Conservation (phyloP, 2,113 vertebrate species). For the Embiotoca jacksoni region DNA sequence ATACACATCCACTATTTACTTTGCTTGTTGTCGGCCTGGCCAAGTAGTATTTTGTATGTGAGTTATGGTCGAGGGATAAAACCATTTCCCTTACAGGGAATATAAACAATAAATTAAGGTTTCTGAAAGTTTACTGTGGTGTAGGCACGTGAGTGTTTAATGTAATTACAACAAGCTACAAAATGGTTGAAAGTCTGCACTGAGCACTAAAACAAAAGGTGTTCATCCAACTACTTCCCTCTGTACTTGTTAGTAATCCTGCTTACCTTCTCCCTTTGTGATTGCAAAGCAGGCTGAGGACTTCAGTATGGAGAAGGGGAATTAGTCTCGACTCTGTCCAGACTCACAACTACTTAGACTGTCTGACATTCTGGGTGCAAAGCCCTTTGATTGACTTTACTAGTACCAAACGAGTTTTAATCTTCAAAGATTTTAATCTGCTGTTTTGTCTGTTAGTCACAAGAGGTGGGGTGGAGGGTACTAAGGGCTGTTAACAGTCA, state of each 20-base stretch:
- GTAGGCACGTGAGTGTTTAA: conserved; percentile 35
- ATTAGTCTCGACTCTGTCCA: conserved; percentile 71
- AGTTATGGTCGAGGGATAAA: conserved; percentile 34
- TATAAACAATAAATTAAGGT: conserved; percentile 72
- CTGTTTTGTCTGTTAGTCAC: conserved; percentile 80
- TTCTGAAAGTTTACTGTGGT: conserved; percentile 25
- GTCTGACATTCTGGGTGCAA: conserved; percentile 77
- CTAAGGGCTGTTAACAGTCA: conserved; percentile 70
- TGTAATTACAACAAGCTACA: conserved; percentile 29
- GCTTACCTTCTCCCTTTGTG: conserved; percentile 64
- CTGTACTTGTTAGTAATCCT: conserved; percentile 68
- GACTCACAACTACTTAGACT: conserved; percentile 79
- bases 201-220: conserved; percentile 44
- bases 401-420: conserved; percentile 80
- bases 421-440: conserved; percentile 84
- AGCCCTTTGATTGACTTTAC: conserved; percentile 79
- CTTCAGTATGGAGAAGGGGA: conserved; percentile 60
- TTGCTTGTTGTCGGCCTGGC: conserved; percentile 36
- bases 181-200: conserved; percentile 25
- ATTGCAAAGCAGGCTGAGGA: conserved; percentile 43
- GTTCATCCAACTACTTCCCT: conserved; percentile 58
- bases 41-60: conserved; percentile 27
- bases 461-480: conserved; percentile 48
- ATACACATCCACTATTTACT: conserved; percentile 48
- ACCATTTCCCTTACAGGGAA: conserved; percentile 39